phyloP scores from a whole-genome alignment of 2,888 invertebrate genomes.

The Monopis laevigella region DNA sequence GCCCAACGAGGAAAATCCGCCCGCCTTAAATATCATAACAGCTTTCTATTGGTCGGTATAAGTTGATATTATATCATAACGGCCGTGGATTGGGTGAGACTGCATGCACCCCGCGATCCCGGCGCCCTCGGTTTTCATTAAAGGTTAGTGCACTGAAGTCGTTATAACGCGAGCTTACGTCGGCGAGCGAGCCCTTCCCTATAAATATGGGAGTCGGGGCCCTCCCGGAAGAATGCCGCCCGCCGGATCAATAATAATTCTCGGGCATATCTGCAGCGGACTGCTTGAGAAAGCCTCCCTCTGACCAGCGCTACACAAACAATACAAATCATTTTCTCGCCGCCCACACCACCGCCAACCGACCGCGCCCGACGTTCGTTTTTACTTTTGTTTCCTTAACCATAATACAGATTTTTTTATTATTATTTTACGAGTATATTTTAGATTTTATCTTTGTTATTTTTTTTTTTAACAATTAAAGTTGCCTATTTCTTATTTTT shows the following conservation, averaged over 20 bases:
- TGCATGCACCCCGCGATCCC: constrained; percentile 34
- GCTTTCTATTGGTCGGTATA: constrained; percentile 61
- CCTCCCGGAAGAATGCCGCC: constrained; percentile 56
- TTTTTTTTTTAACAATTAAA: no score
- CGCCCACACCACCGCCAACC: constrained; percentile 41
- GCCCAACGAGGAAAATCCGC: constrained; percentile 54
- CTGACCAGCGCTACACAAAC: constrained; percentile 47
- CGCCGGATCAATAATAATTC: constrained; percentile 67
- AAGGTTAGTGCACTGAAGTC: constrained; percentile 50
- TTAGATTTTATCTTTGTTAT: no score
- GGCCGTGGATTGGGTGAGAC: constrained; percentile 61
- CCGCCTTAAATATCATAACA: constrained; percentile 68
- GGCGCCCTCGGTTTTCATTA: constrained; percentile 43
- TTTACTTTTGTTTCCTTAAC: no score
- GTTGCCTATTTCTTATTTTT: no score
- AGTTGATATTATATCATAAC: constrained; percentile 73
- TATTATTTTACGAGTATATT: no score
- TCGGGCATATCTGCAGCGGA: constrained; percentile 66
- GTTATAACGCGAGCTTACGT: constrained; percentile 55
- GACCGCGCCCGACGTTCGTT: constrained; percentile 22
- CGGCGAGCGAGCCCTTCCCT: constrained; percentile 33
- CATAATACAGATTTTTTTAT: no score
- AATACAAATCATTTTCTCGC: constrained; percentile 64
- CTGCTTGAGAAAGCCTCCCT: constrained; percentile 53
- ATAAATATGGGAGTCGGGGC: no score